phyloP scores from a whole-genome alignment of 2,888 invertebrate genomes.

The Pollenia angustigena region DNA sequence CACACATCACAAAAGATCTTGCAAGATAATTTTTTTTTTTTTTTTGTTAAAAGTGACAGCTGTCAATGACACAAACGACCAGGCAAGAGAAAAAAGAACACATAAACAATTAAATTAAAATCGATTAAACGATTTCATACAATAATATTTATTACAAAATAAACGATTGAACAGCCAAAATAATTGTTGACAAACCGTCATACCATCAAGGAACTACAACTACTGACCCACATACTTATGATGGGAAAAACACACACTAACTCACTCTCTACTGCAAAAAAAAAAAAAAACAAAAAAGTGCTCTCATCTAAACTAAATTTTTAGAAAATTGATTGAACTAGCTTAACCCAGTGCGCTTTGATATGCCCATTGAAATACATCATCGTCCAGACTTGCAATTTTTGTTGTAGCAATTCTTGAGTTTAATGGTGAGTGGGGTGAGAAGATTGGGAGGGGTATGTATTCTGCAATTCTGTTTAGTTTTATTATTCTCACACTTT shows the following conservation, averaged over 20 bases:
- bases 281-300: too few relatives aligned
- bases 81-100: slow-evolving; percentile 28
- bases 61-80: slow-evolving; percentile 46
- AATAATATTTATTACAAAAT: slow-evolving; percentile 39
- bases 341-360: too few relatives aligned
- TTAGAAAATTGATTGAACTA: too few relatives aligned
- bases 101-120: slow-evolving; percentile 69
- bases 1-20: slow-evolving; percentile 39
- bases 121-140: slow-evolving; percentile 59
- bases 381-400: too few relatives aligned
- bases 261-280: too few relatives aligned
- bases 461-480: too few relatives aligned
- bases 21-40: slow-evolving; percentile 18
- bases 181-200: slow-evolving; percentile 21
- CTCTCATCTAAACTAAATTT: too few relatives aligned
- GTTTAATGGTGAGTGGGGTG: too few relatives aligned
- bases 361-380: too few relatives aligned
- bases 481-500: too few relatives aligned
- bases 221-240: slow-evolving; percentile 65
- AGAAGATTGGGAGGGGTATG: too few relatives aligned
- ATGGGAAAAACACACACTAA: slow-evolving; percentile 20
- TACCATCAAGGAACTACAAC: slow-evolving; percentile 40
- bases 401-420: too few relatives aligned
- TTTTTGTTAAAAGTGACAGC: slow-evolving; percentile 57
- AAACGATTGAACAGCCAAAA: slow-evolving; percentile 20